A percentile compares a stretch with the other conserved stretches of the same genome.
phyloP scores from a whole-genome alignment of 1,140 invertebrate species.

The Polyergus mexicanus region DNA sequence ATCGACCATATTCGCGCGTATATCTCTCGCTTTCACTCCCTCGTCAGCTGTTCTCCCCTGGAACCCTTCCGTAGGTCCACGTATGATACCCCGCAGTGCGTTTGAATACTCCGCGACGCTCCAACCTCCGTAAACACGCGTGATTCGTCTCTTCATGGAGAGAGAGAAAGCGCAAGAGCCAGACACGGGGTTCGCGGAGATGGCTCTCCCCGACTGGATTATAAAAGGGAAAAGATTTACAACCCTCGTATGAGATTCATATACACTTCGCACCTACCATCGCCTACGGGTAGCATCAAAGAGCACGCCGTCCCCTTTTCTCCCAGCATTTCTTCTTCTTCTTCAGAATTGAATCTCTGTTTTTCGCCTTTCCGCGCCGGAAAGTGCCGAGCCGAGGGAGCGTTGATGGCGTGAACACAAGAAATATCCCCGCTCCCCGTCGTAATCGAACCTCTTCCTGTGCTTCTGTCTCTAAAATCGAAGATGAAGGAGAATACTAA shows the following conservation, averaged over 20 bases:
- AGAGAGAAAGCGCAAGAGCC: constrained; percentile 21
- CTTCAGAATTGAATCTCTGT: neutral
- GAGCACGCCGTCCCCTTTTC: constrained; percentile 32
- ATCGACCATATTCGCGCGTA: constrained; percentile 23
- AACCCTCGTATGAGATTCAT: constrained; percentile 80
- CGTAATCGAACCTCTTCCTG: constrained; percentile 74
- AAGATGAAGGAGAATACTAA: constrained; percentile 17
- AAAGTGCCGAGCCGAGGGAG: constrained; percentile 60
- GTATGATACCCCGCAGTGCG: constrained; percentile 62
- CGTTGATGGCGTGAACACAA: constrained; percentile 69
- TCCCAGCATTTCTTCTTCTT: constrained; percentile 13
- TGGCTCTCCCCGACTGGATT: constrained; percentile 48
- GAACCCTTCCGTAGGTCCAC: constrained; percentile 68
- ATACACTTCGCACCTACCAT: constrained; percentile 77
- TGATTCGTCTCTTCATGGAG: constrained; percentile 31
- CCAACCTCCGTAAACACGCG: constrained; percentile 67
- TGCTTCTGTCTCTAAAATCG: constrained; percentile 64
- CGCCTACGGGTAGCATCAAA: constrained; percentile 73
- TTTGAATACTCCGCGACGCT: constrained; percentile 63
- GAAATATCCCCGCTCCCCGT: constrained; percentile 66
- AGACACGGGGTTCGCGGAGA: neutral
- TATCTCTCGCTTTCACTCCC: constrained; percentile 1
- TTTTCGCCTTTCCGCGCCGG: constrained; percentile 57
- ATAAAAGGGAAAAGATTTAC: constrained; percentile 78
- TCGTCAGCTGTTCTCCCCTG: constrained; percentile 31